phyloP scores from a whole-genome alignment of 2,113 vertebrate species.

The Aythya baeri region DNA sequence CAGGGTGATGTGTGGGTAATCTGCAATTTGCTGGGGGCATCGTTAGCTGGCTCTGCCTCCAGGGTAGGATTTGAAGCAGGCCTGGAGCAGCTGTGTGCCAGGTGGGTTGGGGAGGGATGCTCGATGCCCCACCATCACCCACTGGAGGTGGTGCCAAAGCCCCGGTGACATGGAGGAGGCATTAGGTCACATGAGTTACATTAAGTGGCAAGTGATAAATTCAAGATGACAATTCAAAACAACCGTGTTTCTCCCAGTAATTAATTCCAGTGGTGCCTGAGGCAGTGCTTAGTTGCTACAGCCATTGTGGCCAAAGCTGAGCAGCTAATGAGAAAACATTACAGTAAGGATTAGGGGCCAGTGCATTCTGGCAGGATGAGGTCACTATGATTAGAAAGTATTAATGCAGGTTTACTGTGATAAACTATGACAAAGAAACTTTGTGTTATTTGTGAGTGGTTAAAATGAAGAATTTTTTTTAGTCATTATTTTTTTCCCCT shows the following conservation, averaged over 20 bases:
- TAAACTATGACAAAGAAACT: slow-evolving; percentile 73
- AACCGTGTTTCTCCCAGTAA: slow-evolving; percentile 96
- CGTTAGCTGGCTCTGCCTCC: slow-evolving; percentile 86
- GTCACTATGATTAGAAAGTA: slow-evolving; percentile 80
- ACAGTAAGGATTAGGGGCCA: slow-evolving; percentile 86
- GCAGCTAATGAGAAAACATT: slow-evolving; percentile 94
- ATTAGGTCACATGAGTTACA: slow-evolving; percentile 94
- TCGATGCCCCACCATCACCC: slow-evolving; percentile 61
- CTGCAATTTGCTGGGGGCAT: slow-evolving; percentile 92
- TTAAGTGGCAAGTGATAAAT: slow-evolving; percentile 99
- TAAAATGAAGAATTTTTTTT: slow-evolving; percentile 23
- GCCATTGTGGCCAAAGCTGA: slow-evolving; percentile 88
- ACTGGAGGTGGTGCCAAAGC: slow-evolving; percentile 63
- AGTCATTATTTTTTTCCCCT: no score
- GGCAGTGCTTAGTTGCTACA: slow-evolving; percentile 82
- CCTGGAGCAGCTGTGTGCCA: slow-evolving; percentile 86
- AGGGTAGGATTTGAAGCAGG: slow-evolving; percentile 86
- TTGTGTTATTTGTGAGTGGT: slow-evolving; percentile 57
- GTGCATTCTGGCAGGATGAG: slow-evolving; percentile 80
- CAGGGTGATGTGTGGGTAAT: slow-evolving; percentile 72
- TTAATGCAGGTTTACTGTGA: slow-evolving; percentile 73
- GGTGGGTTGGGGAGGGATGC: slow-evolving; percentile 51
- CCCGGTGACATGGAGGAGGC: slow-evolving; percentile 81
- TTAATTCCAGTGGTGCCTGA: slow-evolving; percentile 97
- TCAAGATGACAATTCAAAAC: slow-evolving; percentile 97